A percentile compares a stretch with the other conserved stretches of the same genome.
These are phyloP conservation scores for Pseudopipra pipra DNA, from an alignment of 2,113 vertebrate genomes.

Conservation along the genomic window DNA sequence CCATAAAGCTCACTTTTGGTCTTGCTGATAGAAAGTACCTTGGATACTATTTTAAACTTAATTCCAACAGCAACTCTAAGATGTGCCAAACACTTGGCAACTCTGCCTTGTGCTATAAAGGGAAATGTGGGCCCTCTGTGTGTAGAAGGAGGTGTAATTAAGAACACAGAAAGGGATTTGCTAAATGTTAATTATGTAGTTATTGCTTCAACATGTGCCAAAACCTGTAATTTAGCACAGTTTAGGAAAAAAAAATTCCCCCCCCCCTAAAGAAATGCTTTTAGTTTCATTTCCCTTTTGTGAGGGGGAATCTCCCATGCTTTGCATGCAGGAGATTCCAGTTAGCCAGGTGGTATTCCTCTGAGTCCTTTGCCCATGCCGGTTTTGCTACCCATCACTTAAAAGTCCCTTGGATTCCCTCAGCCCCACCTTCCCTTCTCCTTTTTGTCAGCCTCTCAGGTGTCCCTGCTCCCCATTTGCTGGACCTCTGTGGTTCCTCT, in stretches of 20 bases:
- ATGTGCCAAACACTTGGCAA: slow-evolving; percentile 61
- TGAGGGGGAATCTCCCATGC: slow-evolving; percentile 1
- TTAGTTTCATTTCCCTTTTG: slow-evolving; percentile 31
- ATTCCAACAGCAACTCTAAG: slow-evolving; percentile 50
- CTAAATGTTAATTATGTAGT: slow-evolving; percentile 69
- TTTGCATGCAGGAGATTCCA: not conserved
- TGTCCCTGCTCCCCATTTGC: not conserved
- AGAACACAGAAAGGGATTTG: slow-evolving; percentile 63
- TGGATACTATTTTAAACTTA: slow-evolving; percentile 35
- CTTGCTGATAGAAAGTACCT: slow-evolving; percentile 37
- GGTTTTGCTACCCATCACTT: not conserved
- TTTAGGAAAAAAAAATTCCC: slow-evolving; percentile 21
- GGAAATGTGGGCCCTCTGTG: slow-evolving; percentile 50
- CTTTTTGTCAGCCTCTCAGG: not conserved
- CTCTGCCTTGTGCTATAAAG: slow-evolving; percentile 56
- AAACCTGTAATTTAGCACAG: slow-evolving; percentile 59
- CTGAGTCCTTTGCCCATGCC: not conserved
- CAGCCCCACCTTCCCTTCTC: not conserved
- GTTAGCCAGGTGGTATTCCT: not conserved
- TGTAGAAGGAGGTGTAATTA: slow-evolving; percentile 62
- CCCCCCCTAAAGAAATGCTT: slow-evolving; percentile 16
- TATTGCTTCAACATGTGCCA: slow-evolving; percentile 61
- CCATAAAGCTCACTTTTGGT: slow-evolving; percentile 40
- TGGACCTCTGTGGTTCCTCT: not conserved
- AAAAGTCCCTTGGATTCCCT: not conserved